Percentiles rank a stretch among this genome's conserved stretches.
Evolutionary conservation across 2,888 invertebrate species (phyloP).

Genomic region (Agriopis aurantiaria): DNA sequence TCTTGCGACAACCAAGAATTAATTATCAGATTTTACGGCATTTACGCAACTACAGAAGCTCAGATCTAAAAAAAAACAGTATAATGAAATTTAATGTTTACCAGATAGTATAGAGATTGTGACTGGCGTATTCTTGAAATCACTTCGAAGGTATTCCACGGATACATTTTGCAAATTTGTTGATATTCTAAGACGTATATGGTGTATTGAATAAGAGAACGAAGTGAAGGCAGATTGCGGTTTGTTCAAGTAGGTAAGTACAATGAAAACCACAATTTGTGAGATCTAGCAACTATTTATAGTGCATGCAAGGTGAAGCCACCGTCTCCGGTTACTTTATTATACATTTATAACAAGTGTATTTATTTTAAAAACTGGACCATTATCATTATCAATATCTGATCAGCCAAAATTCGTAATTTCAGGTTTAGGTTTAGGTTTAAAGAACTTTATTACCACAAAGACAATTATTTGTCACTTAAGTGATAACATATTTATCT

Average conservation of each 20-base stretch:
- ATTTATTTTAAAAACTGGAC: too few relatives aligned
- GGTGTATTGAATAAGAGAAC: neutral
- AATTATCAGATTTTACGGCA: too few relatives aligned
- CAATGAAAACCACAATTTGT: slow-evolving; percentile 13
- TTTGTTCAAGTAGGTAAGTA: slow-evolving; percentile 7
- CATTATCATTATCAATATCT: too few relatives aligned
- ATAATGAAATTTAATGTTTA: slow-evolving; percentile 3
- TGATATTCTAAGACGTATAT: neutral
- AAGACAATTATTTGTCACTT: too few relatives aligned
- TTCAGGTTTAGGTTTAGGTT: too few relatives aligned
- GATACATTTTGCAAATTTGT: slow-evolving; percentile 15
- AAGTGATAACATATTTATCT: too few relatives aligned
- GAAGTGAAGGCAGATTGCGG: slow-evolving; percentile 16
- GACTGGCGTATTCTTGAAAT: slow-evolving; percentile 6
- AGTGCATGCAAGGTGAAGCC: slow-evolving; percentile 1
- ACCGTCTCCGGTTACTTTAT: slow-evolving; percentile 9
- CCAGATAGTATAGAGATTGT: slow-evolving; percentile 8
- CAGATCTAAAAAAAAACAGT: too few relatives aligned
- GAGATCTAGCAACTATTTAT: neutral
- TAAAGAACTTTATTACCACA: too few relatives aligned
- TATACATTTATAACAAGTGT: too few relatives aligned
- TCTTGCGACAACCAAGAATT: too few relatives aligned
- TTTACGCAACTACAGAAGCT: too few relatives aligned
- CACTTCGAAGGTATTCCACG: slow-evolving; percentile 13
- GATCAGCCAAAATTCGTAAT: too few relatives aligned